phyloP scores from a whole-genome alignment of 2,888 invertebrate species.

The Epinotia brunnichana region DNA sequence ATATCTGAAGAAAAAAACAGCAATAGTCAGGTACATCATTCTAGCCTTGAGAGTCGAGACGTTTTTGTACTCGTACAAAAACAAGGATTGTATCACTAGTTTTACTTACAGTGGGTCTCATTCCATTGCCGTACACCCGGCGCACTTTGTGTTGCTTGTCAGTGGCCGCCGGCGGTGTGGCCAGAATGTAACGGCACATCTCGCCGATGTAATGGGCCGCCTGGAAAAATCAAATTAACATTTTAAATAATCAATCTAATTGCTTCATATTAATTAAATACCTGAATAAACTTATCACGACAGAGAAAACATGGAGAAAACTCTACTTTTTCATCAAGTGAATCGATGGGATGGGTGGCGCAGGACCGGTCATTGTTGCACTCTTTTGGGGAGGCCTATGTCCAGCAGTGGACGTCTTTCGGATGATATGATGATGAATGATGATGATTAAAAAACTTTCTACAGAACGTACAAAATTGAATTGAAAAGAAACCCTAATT shows the following conservation, averaged over 20 bases:
- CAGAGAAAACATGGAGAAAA: no score
- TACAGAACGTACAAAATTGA: no score
- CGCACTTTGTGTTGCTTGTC: conserved; percentile 90
- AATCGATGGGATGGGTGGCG: no score
- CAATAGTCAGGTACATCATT: neutral
- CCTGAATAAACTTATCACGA: no score
- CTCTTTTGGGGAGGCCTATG: no score
- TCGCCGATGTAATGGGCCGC: conserved; percentile 95
- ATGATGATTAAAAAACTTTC: no score
- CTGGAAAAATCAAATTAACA: conserved; percentile 71
- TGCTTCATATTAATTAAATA: neutral
- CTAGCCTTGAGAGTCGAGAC: neutral
- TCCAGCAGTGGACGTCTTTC: no score
- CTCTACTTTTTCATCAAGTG: no score
- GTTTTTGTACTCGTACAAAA: neutral
- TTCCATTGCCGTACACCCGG: conserved; percentile 96
- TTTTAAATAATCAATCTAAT: neutral
- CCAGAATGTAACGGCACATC: conserved; percentile 93
- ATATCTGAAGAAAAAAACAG: conserved; percentile 87
- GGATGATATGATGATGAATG: no score
- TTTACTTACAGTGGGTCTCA: conserved; percentile 87
- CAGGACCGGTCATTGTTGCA: no score
- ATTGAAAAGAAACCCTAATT: no score
- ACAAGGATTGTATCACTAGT: no score
- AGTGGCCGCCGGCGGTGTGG: conserved; percentile 87